A percentile compares a stretch with the other conserved stretches of the same genome.
Conservation (phyloP, 2,113 vertebrate genomes). For the Argyrosomus japonicus region DNA sequence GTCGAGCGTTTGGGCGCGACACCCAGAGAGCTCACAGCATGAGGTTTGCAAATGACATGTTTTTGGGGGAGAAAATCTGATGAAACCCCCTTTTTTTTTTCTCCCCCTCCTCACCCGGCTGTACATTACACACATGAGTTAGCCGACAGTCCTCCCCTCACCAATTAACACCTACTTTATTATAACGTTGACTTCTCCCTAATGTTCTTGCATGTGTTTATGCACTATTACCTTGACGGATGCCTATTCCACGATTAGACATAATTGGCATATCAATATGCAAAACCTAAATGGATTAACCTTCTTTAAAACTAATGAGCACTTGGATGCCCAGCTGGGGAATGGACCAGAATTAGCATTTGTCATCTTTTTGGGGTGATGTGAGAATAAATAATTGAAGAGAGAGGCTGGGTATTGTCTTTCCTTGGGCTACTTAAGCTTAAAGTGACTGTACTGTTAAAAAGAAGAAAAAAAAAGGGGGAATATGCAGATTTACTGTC, state of each 20-base stretch:
- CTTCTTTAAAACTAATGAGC: slow-evolving; percentile 99
- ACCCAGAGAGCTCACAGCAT: slow-evolving; percentile 28
- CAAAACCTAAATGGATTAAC: slow-evolving; percentile 99
- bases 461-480: slow-evolving; percentile 5
- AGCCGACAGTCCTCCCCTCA: slow-evolving; percentile 91
- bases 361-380: slow-evolving; percentile 89
- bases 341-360: slow-evolving; percentile 97
- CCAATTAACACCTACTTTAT: slow-evolving; percentile 98
- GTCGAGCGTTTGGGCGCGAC: background rate
- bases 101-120: slow-evolving; percentile 81
- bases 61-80: slow-evolving; percentile 69
- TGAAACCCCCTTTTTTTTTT: background rate
- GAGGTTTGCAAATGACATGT: slow-evolving; percentile 29
- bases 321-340: slow-evolving; percentile 95
- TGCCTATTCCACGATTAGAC: slow-evolving; percentile 96
- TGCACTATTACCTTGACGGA: slow-evolving; percentile 99
- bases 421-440: slow-evolving; percentile 56
- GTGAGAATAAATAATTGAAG: slow-evolving; percentile 75
- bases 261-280: slow-evolving; percentile 99
- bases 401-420: slow-evolving; percentile 63
- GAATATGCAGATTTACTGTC: slow-evolving; percentile 57
- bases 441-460: slow-evolving; percentile 33
- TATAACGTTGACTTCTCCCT: slow-evolving; percentile 92
- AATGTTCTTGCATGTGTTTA: slow-evolving; percentile 95
- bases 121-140: slow-evolving; percentile 94